Percentiles rank a stretch among this genome's conserved stretches.
These are phyloP conservation scores for Camponotus vicinus DNA, from an alignment of 1,140 invertebrate species.

Conservation along the genomic window DNA sequence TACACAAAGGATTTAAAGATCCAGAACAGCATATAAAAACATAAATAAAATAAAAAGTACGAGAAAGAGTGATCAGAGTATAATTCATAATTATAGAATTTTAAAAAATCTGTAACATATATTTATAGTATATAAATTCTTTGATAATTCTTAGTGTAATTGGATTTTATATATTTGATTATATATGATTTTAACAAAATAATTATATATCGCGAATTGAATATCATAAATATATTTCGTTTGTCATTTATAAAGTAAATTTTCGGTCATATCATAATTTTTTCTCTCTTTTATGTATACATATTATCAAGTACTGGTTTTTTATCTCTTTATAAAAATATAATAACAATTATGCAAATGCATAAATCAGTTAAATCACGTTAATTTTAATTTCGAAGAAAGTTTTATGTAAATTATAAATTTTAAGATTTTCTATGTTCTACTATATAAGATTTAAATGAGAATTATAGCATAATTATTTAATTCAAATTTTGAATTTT, in stretches of 20 bases:
- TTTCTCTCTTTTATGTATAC: no score
- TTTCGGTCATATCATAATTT: background rate
- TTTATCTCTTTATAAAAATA: background rate
- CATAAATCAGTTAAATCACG: background rate
- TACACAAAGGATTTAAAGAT: slow-evolving; percentile 11
- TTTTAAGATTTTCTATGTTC: background rate
- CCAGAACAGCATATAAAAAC: background rate
- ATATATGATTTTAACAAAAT: no score
- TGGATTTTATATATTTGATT: no score
- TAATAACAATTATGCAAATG: background rate
- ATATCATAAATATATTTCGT: background rate
- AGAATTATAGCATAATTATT: background rate
- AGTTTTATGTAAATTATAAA: background rate
- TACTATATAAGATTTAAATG: background rate
- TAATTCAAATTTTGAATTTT: background rate
- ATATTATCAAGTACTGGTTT: background rate
- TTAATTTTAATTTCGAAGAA: background rate
- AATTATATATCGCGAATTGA: no score
- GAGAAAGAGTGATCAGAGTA: background rate
- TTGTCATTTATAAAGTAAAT: background rate
- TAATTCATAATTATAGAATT: background rate
- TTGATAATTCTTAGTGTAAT: background rate
- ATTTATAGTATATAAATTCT: background rate
- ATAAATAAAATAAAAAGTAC: background rate
- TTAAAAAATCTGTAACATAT: background rate